Evolutionary conservation across 2,113 vertebrate genomes (phyloP), one percentile per base, ranked within the genome.

Genomic region (Anser brachyrhynchus): DNA sequence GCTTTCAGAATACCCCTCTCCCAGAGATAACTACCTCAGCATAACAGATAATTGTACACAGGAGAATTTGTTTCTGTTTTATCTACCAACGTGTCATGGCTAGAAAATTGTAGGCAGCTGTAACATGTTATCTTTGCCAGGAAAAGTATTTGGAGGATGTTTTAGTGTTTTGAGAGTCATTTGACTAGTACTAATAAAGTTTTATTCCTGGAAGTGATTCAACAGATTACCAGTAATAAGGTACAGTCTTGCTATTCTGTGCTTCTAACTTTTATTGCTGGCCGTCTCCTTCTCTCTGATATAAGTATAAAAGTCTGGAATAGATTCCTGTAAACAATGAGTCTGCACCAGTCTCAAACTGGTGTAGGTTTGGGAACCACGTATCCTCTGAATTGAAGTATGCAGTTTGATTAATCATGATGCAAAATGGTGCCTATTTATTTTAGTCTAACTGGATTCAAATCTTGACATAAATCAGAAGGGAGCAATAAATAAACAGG

Each of bases 171-270:
- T 73, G 46, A 80, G 52, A 95, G 84, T 64, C 10, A 74, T n/a
- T 89, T 90, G 88, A 69, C 69, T 89, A 92, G 86, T 54, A 44
- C 21, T 19, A 41, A 65, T 65, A 57, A 66, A 71, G 17, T 69
- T 94, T 95, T 62, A 73, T 97, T 97, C 87, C 89, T 90, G 89
- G 77, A 96, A 96, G 71, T 62, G 23, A 87, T 87, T 58, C 39
- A 41, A 51, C 69, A 76, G 44, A 44, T 80, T 75, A 58, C 37
- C 11, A 64, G 29, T 29, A 65, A 81, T 35, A 92, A 46, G 51
- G 22, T 35, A 61, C 33, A 39, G 51, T 66, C 20, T 61, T 58
- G 61, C 28, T 29, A 23, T 58, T 96, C 49, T 49, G 39, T 75
- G 31, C 13, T 46, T 86, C 81, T n/a, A 13, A 28, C 13, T 46